Evolutionary conservation across 2,797 vertebrate species (phyloP).

Genomic region (Rhinogobio ventralis): DNA sequence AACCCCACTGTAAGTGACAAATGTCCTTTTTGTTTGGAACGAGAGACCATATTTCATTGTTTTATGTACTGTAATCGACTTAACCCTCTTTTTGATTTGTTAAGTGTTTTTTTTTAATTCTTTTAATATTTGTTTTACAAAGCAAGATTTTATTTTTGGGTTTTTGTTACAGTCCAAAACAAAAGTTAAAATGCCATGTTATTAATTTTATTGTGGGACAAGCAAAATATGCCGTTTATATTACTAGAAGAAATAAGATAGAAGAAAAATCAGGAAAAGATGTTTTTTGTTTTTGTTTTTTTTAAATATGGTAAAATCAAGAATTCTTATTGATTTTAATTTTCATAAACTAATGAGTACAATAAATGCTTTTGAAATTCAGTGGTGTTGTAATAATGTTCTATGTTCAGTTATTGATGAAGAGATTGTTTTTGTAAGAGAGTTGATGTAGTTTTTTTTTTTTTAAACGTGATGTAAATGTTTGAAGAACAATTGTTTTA

Average conservation of each 20-base stretch:
- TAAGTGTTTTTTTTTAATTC: not conserved
- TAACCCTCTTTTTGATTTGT: not conserved
- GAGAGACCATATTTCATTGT: constrained; percentile 4
- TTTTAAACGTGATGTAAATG: too few relatives aligned
- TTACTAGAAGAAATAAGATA: not conserved
- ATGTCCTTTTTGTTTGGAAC: not conserved
- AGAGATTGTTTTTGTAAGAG: too few relatives aligned
- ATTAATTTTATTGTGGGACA: not conserved
- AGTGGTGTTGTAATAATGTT: too few relatives aligned
- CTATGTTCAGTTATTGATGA: too few relatives aligned
- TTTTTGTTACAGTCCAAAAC: not conserved
- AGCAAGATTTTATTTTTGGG: not conserved
- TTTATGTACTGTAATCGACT: too few relatives aligned
- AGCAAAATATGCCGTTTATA: not conserved
- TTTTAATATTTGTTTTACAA: not conserved
- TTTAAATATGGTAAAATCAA: not conserved
- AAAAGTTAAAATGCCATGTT: not conserved
- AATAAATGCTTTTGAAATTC: too few relatives aligned
- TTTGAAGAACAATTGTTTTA: too few relatives aligned
- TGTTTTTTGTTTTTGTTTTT: too few relatives aligned
- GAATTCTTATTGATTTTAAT: too few relatives aligned
- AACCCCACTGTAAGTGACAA: not conserved
- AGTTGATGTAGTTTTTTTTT: too few relatives aligned
- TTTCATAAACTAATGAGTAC: too few relatives aligned
- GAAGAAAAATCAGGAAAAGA: not conserved